Evolutionary conservation across 2,888 invertebrate species (phyloP).

Genomic region (Mantis religiosa): DNA sequence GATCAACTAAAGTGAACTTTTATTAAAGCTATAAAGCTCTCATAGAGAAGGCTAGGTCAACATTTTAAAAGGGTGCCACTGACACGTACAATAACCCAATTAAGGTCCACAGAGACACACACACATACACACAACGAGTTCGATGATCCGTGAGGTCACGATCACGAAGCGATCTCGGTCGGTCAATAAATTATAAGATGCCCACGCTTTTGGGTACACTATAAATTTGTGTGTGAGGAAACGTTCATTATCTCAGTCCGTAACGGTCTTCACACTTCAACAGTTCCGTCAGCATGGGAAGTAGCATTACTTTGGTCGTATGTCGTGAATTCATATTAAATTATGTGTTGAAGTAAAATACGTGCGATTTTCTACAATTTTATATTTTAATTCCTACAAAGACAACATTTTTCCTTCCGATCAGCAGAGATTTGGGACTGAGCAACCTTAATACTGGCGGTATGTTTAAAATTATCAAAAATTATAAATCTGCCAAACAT

Average conservation of each 20-base stretch:
- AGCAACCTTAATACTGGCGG: too few relatives aligned
- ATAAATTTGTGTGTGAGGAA: neutral
- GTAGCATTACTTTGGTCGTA: too few relatives aligned
- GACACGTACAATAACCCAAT: neutral
- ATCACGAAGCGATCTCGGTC: neutral
- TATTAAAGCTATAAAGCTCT: neutral
- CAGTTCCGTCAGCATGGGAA: neutral
- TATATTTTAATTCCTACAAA: too few relatives aligned
- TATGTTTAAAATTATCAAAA: too few relatives aligned
- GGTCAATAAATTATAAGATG: neutral
- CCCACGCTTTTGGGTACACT: neutral
- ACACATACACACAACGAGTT: neutral
- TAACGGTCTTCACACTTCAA: neutral
- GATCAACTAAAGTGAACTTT: neutral
- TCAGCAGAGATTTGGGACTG: too few relatives aligned
- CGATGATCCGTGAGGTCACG: neutral
- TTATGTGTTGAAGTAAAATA: too few relatives aligned
- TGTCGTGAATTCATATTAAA: too few relatives aligned
- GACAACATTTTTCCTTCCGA: too few relatives aligned
- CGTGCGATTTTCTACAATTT: too few relatives aligned
- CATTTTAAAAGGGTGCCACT: neutral
- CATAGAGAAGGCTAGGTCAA: neutral
- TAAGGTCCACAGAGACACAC: neutral
- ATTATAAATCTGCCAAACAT: too few relatives aligned
- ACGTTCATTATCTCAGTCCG: neutral